Base-by-base conservation (phyloP, 2,888 invertebrate genomes). In the Andrena praecox region DNA sequence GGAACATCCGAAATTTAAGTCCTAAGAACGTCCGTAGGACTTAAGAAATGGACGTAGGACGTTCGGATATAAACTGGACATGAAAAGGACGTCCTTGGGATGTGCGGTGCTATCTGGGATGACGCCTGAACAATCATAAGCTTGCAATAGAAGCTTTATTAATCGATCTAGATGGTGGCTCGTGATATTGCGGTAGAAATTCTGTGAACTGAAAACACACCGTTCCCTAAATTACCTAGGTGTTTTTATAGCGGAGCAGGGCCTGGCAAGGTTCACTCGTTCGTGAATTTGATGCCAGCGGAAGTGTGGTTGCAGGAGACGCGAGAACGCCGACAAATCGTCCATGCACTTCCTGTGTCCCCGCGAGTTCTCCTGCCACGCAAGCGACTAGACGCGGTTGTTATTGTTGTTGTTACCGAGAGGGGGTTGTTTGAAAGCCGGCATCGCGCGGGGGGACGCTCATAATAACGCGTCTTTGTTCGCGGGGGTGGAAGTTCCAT, bases 401-500 rank as follows among this genome's bases (percentile, higher is more conserved):
- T 82, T 77, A 82, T 77, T 82, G 82, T 82, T 74, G 77, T 7
- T 42, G 27, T 50, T 59, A 31, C 60, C 29, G 33, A 42, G 8
- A 56, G 68, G 84, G 84, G 84, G 77, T 77, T 72, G 77, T 77
- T 77, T 74, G 77, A 74, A 68, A 70, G 85, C 67, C 59, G 76
- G 20, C 76, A 62, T 52, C 67, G 67, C 33, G 70, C 24, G 67
- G 54, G 71, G 71, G 71, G 33, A 71, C 79, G 68, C 59, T 82
- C 72, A 82, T 82, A 82, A 85, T 85, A 85, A 82, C 77, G 79
- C 60, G 77, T 71, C 79, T 80, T 82, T 69, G 78, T 66, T 67
- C 66, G 6, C 33, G 69, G 66, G 70, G 74, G 27, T 78, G 71
- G 67, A 54, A 29, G 70, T 71, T 69, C 66, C 68, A 59, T 70